Conservation (phyloP, 2,888 invertebrate genomes). For the Microplitis manilae region DNA sequence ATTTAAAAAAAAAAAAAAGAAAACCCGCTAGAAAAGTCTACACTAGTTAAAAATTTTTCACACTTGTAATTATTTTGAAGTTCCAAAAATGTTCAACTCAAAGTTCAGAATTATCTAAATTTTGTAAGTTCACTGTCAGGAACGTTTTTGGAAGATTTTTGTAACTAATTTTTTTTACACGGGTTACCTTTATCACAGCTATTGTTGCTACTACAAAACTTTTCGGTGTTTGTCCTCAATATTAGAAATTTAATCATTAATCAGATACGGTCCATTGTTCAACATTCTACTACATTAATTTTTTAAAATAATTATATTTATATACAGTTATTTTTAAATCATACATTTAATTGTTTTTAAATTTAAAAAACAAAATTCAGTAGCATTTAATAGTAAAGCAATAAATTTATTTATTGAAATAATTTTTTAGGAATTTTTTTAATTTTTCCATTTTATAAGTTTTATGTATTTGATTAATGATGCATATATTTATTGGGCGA, state of each 20-base stretch:
- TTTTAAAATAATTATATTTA: conserved; percentile 20
- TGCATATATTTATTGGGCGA: no score
- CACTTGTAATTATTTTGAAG: no score
- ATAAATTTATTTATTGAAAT: neutral
- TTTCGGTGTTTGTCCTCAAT: conserved; percentile 42
- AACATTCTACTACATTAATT: neutral
- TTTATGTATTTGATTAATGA: neutral
- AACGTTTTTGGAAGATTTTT: no score
- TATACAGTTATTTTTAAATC: neutral
- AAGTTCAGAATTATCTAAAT: no score
- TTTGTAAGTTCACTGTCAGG: no score
- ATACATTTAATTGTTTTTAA: neutral
- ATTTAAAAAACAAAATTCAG: neutral
- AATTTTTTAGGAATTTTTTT: neutral
- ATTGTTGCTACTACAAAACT: conserved; percentile 62
- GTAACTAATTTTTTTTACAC: no score
- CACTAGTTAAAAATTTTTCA: no score
- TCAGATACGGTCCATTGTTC: neutral
- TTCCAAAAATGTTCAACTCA: no score
- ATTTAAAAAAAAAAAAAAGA: no score
- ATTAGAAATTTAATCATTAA: neutral
- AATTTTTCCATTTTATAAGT: neutral
- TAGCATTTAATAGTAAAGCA: neutral
- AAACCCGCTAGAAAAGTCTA: no score
- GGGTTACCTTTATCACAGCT: conserved; percentile 62